Evolutionary conservation across 1,140 invertebrate species (phyloP).

Genomic region (Eumaeus atala): DNA sequence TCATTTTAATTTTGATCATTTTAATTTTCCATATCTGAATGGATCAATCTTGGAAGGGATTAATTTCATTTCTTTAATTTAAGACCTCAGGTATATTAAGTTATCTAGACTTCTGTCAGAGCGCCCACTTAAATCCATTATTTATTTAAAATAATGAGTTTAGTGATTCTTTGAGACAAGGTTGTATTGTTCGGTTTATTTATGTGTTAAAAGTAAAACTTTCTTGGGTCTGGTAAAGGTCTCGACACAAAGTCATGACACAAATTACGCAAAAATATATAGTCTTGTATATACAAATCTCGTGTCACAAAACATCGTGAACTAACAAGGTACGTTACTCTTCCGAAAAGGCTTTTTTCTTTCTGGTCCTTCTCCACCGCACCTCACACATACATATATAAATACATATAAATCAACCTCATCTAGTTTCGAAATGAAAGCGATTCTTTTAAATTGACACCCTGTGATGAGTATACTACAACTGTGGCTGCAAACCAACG

Average conservation of each 20-base stretch:
- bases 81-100: constrained; percentile 5
- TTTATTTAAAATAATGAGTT: constrained; percentile 24
- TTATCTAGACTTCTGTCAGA: constrained; percentile 26
- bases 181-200: neutral
- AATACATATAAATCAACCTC: no score
- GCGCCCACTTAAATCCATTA: constrained; percentile 29
- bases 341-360: no score
- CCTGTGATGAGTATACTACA: no score
- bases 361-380: no score
- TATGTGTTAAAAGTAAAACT: neutral
- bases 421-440: no score
- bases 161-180: neutral
- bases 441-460: no score
- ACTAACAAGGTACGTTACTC: no score
- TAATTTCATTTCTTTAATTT: neutral
- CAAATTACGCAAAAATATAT: neutral
- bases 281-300: neutral
- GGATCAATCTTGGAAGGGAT: no score
- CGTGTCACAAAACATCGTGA: neutral
- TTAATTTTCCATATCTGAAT: no score
- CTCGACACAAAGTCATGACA: neutral
- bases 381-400: no score
- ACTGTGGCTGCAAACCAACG: no score
- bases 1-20: no score
- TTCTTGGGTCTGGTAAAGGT: neutral